Evolutionary conservation across 2,113 vertebrate species (phyloP).

Genomic region (Macheiramphus alcinus): DNA sequence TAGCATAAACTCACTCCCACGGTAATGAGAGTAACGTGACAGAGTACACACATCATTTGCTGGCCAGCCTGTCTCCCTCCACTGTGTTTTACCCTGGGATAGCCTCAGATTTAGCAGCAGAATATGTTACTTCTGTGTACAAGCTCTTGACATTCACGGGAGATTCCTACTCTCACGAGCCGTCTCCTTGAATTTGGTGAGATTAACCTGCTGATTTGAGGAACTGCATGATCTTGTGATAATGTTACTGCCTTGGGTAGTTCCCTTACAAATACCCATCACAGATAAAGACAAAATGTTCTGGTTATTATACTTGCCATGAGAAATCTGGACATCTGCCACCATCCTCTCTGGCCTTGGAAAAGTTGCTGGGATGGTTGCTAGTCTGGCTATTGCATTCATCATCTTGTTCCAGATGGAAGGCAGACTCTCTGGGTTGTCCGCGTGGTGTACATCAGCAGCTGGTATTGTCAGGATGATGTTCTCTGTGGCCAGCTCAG

Average conservation of each 20-base stretch:
- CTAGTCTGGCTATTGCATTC: constrained; percentile 74
- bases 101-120: not conserved
- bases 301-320: constrained; percentile 55
- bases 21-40: not conserved
- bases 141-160: not conserved
- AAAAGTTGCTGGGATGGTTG: constrained; percentile 69
- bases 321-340: constrained; percentile 80
- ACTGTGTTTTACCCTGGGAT: not conserved
- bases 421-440: constrained; percentile 73
- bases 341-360: constrained; percentile 83
- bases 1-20: not conserved
- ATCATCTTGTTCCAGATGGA: constrained; percentile 76
- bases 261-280: not conserved
- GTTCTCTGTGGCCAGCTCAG: constrained; percentile 81
- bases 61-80: not conserved
- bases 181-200: not conserved
- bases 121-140: not conserved
- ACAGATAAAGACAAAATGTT: not conserved
- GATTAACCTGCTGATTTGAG: not conserved
- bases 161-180: not conserved
- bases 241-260: rapidly evolving
- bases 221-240: rapidly evolving
- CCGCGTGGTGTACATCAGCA: constrained; percentile 37
- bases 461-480: constrained; percentile 80
- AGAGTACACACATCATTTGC: rapidly evolving